A percentile compares a stretch with the other conserved stretches of the same genome.
Conservation (phyloP, 1,140 invertebrate genomes). For the Lutraria rhynchaena region DNA sequence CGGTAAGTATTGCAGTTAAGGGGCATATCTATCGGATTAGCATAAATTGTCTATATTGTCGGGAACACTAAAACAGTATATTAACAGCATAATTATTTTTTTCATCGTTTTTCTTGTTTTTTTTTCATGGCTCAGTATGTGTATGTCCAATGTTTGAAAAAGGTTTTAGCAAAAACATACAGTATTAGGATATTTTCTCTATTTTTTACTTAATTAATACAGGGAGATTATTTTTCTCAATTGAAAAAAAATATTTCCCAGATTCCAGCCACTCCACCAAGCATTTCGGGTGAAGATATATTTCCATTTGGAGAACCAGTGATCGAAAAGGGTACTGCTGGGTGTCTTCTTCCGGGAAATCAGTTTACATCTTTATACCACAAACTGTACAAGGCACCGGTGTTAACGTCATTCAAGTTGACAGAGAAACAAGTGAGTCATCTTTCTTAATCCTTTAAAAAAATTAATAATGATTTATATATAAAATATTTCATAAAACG, state of each 20-base stretch:
- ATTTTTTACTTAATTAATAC: background rate
- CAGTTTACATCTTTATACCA: background rate
- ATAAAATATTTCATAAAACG: no score
- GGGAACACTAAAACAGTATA: no score
- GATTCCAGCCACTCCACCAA: background rate
- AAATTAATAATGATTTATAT: no score
- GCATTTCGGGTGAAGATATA: background rate
- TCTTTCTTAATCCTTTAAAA: no score
- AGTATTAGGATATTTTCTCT: background rate
- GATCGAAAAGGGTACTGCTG: background rate
- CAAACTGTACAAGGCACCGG: constrained; percentile 2
- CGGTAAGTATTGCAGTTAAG: no score
- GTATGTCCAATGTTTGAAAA: no score
- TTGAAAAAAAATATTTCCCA: constrained; percentile 1
- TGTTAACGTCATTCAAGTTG: constrained; percentile 1
- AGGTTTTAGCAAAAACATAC: background rate
- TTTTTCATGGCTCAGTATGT: no score
- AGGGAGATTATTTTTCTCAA: background rate
- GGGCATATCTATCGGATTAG: no score
- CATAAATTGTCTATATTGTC: no score
- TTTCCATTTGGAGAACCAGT: constrained; percentile 34
- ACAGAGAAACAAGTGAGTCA: constrained; percentile 12
- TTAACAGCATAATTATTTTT: no score
- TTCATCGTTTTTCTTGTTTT: no score
- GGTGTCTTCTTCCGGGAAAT: constrained; percentile 3